Evolutionary conservation across 2,113 vertebrate species (phyloP).

Genomic region (Arenaria interpres): DNA sequence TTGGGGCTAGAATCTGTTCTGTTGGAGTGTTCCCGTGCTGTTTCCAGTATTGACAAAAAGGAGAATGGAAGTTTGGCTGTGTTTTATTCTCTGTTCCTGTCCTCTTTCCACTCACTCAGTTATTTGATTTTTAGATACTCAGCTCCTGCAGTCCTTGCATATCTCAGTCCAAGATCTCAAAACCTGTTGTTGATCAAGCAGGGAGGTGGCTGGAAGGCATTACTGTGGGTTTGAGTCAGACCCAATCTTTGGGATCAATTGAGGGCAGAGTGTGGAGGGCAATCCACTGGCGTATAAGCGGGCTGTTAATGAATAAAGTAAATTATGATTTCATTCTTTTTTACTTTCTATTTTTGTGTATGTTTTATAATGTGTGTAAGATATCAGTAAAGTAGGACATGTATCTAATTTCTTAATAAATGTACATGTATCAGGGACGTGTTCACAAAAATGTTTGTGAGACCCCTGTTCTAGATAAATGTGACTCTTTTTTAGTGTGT

Average conservation of each 20-base stretch:
- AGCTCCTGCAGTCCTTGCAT: not conserved
- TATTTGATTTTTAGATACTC: not conserved
- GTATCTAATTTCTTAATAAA: not conserved
- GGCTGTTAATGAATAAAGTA: not conserved
- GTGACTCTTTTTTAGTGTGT: not conserved
- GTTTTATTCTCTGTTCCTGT: not conserved
- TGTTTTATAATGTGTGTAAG: not conserved
- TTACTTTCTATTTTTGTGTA: not conserved
- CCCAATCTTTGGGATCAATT: not conserved
- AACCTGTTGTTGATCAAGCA: not conserved
- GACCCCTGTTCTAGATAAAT: not conserved
- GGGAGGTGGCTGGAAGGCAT: not conserved
- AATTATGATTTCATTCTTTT: not conserved
- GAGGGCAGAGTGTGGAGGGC: not conserved
- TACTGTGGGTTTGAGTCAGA: not conserved
- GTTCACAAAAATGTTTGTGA: not conserved
- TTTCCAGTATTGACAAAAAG: not conserved
- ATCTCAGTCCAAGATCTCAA: not conserved
- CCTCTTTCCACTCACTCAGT: not conserved
- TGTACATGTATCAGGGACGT: rapidly evolving
- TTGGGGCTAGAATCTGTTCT: not conserved
- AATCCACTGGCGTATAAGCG: not conserved
- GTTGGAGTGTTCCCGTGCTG: not conserved
- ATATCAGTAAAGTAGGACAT: not conserved
- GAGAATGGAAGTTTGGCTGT: not conserved